Conservation (phyloP, 2,113 vertebrate species). For the Neoarius graeffei region DNA sequence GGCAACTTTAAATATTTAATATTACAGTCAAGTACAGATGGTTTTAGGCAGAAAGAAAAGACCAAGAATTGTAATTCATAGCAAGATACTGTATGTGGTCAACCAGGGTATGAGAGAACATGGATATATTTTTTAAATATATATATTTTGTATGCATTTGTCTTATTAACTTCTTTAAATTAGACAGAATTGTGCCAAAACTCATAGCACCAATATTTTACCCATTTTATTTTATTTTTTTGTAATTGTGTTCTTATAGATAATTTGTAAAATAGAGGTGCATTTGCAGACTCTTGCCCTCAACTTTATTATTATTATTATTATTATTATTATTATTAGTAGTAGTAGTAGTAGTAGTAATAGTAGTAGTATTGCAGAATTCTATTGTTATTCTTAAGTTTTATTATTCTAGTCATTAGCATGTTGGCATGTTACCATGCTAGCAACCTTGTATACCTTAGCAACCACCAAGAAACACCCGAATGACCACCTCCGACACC, state of each 20-base stretch:
- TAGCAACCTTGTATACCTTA: too few species aligned
- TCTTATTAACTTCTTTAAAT: not conserved
- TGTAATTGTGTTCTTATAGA: not conserved
- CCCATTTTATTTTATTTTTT: not conserved
- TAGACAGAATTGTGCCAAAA: not conserved
- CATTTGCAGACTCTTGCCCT: not conserved
- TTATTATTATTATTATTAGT: not conserved
- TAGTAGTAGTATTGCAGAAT: not conserved
- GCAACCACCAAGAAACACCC: too few species aligned
- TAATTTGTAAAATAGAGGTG: not conserved
- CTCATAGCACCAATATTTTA: not conserved
- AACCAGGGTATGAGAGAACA: too few species aligned
- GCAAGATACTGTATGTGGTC: not conserved
- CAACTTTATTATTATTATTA: not conserved
- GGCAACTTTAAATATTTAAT: not conserved
- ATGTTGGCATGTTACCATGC: too few species aligned
- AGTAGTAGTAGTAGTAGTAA: too few species aligned
- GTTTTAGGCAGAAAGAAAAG: not conserved
- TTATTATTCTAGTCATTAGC: too few species aligned
- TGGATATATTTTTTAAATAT: too few species aligned
- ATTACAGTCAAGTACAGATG: not conserved
- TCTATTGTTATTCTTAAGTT: not conserved
- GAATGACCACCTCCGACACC: too few species aligned
- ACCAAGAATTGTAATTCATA: not conserved
- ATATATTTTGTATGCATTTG: not conserved